Percentiles rank a stretch among this genome's conserved stretches.
Conservation (phyloP, 2,888 invertebrate species). For the Dyspetes luteomarginatus region DNA sequence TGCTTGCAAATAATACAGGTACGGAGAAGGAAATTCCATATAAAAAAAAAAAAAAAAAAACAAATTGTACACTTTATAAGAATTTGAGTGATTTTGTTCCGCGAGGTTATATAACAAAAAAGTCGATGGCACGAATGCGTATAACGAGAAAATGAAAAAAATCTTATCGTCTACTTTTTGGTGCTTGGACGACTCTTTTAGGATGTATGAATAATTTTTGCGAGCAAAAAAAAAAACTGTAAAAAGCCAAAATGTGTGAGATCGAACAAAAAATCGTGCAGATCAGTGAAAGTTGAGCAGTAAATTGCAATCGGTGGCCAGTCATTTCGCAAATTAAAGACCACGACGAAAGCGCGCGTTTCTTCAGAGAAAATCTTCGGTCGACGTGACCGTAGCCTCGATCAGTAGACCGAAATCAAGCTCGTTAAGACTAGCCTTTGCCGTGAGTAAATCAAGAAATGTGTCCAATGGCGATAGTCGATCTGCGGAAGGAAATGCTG, state of each 20-base stretch:
- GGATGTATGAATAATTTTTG: slow-evolving; percentile 28
- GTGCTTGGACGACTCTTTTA: slow-evolving; percentile 27
- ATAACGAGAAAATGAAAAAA: slow-evolving; percentile 20
- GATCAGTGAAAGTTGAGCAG: slow-evolving; percentile 56
- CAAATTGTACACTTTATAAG: background rate
- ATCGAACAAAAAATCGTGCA: slow-evolving; percentile 31
- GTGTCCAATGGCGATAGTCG: slow-evolving; percentile 92
- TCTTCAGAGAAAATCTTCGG: slow-evolving; percentile 84
- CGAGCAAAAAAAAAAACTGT: background rate
- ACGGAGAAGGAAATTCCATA: slow-evolving; percentile 20
- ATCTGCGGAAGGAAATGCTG: slow-evolving; percentile 89
- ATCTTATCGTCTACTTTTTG: slow-evolving; percentile 8
- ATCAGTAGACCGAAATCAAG: slow-evolving; percentile 93
- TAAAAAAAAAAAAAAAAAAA: slow-evolving; percentile 6
- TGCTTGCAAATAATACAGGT: slow-evolving; percentile 52
- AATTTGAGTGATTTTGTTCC: background rate
- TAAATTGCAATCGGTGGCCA: slow-evolving; percentile 19
- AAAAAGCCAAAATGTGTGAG: background rate
- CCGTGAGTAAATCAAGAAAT: slow-evolving; percentile 92
- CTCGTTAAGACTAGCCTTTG: slow-evolving; percentile 93
- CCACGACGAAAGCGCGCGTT: background rate
- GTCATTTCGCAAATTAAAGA: slow-evolving; percentile 18
- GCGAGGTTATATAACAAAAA: background rate
- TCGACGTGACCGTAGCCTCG: slow-evolving; percentile 90
- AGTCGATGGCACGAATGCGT: slow-evolving; percentile 20